These are phyloP conservation scores for Colostygia pectinataria DNA, from an alignment of 2,888 invertebrate species.

Conservation along the genomic window DNA sequence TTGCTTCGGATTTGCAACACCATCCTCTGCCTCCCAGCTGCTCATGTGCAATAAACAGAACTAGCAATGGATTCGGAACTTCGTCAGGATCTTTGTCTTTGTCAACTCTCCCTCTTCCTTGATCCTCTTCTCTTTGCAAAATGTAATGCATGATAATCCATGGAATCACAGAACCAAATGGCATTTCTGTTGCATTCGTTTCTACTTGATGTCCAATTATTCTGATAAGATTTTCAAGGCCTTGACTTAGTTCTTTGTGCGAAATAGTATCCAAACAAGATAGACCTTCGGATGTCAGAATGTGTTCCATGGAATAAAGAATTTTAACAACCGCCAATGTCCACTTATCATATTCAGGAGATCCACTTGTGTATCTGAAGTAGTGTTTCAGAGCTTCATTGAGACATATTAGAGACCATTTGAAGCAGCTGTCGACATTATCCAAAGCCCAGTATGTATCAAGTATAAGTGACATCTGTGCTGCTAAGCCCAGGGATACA, in stretches of 20 bases:
- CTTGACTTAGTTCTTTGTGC: constrained; percentile 84
- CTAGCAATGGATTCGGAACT: constrained; percentile 88
- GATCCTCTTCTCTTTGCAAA: constrained; percentile 88
- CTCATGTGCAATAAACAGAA: constrained; percentile 92
- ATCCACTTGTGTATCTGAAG: constrained; percentile 71
- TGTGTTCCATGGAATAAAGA: constrained; percentile 72
- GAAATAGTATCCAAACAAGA: constrained; percentile 79
- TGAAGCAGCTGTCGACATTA: constrained; percentile 85
- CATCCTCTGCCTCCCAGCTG: constrained; percentile 89
- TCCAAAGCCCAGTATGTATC: constrained; percentile 86
- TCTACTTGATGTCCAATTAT: constrained; percentile 92
- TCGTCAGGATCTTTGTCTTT: constrained; percentile 78
- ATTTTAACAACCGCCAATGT: constrained; percentile 71
- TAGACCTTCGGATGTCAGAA: constrained; percentile 68
- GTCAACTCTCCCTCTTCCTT: constrained; percentile 81
- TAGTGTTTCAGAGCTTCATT: constrained; percentile 88
- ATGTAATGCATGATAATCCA: constrained; percentile 94
- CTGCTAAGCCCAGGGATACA: constrained; percentile 81
- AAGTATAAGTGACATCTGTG: constrained; percentile 83
- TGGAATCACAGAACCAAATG: constrained; percentile 88
- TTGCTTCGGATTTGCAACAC: constrained; percentile 91
- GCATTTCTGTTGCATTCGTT: constrained; percentile 85
- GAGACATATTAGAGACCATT: constrained; percentile 90
- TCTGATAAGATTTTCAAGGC: constrained; percentile 89
- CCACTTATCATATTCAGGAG: constrained; percentile 74